Percentiles rank a stretch among this genome's conserved stretches.
These are phyloP conservation scores for Macrotrachela quadricornifera DNA, from an alignment of 1,140 invertebrate species.

Conservation along the genomic window DNA sequence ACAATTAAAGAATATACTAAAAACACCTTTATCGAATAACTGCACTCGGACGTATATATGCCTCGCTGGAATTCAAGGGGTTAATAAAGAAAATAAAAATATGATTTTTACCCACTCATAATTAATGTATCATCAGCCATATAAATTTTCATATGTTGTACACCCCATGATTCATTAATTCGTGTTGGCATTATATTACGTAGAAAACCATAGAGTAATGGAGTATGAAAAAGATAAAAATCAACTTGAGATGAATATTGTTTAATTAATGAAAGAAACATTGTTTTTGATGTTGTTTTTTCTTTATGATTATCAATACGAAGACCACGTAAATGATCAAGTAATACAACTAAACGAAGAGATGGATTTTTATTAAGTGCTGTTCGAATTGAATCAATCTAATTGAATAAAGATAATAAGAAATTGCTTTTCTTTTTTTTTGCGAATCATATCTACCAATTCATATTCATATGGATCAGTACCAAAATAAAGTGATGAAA, in stretches of 20 bases:
- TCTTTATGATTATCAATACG: slow-evolving; percentile 43
- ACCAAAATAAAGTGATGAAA: slow-evolving; percentile 80
- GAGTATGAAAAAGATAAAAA: slow-evolving; percentile 66
- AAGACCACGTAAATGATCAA: slow-evolving; percentile 74
- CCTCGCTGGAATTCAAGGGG: too few relatives aligned
- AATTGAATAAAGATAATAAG: not conserved
- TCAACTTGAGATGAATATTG: not conserved
- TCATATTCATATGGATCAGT: slow-evolving; percentile 59
- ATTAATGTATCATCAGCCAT: slow-evolving; percentile 79
- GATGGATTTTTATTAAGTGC: slow-evolving; percentile 13
- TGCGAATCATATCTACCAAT: slow-evolving; percentile 40
- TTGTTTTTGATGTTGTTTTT: slow-evolving; percentile 40
- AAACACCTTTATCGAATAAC: too few relatives aligned
- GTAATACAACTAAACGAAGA: slow-evolving; percentile 56
- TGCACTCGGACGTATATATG: too few relatives aligned
- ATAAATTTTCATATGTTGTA: slow-evolving; percentile 95
- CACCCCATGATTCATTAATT: slow-evolving; percentile 67
- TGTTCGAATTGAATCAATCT: slow-evolving; percentile 21
- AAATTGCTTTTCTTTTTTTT: slow-evolving; percentile 26
- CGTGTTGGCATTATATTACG: slow-evolving; percentile 54
- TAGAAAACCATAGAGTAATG: slow-evolving; percentile 55
- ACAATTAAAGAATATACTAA: too few relatives aligned
- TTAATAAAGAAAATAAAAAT: too few relatives aligned
- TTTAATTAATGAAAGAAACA: slow-evolving; percentile 50
- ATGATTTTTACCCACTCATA: slow-evolving; percentile 61